A percentile compares a stretch with the other conserved stretches of the same genome.
phyloP scores from a whole-genome alignment of 1,140 invertebrate species.

The Penaeus japonicus region DNA sequence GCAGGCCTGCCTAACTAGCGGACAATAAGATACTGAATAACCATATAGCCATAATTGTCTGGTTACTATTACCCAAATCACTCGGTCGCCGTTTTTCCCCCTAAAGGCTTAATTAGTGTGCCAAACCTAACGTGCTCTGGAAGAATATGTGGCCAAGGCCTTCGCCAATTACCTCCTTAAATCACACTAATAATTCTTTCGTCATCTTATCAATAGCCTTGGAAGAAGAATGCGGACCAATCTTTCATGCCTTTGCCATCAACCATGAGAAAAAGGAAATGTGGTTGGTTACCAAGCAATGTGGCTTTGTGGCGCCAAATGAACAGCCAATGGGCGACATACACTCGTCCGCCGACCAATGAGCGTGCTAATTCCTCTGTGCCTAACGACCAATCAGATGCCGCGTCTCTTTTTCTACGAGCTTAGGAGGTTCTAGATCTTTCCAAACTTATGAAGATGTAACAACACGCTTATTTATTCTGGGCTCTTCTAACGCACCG shows the following conservation, averaged over 20 bases:
- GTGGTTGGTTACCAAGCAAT: slow-evolving; percentile 24
- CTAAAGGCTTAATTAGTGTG: slow-evolving; percentile 45
- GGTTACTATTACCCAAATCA: slow-evolving; percentile 40
- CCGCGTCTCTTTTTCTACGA: no score
- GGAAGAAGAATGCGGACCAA: slow-evolving; percentile 51
- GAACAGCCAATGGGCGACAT: slow-evolving; percentile 39
- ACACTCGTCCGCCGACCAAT: slow-evolving; percentile 17
- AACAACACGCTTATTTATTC: no score
- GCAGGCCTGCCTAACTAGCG: not conserved
- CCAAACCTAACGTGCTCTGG: slow-evolving; percentile 42
- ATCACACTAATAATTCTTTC: slow-evolving; percentile 53
- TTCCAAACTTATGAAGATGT: no score
- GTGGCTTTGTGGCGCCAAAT: slow-evolving; percentile 33
- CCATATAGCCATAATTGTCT: slow-evolving; percentile 28
- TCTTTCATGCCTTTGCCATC: slow-evolving; percentile 37
- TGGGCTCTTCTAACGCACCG: no score
- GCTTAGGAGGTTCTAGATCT: no score
- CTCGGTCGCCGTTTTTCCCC: slow-evolving; percentile 38
- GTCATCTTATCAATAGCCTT: slow-evolving; percentile 54
- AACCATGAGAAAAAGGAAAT: slow-evolving; percentile 25
- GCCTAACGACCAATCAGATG: slow-evolving; percentile 39
- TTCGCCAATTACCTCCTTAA: slow-evolving; percentile 51
- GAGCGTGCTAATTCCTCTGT: slow-evolving; percentile 32
- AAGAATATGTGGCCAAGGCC: slow-evolving; percentile 45
- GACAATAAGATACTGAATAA: not conserved